Evolutionary conservation across 2,797 vertebrate genomes (phyloP), one percentile per base, ranked within the genome.

Genomic region (Erithacus rubecula): DNA sequence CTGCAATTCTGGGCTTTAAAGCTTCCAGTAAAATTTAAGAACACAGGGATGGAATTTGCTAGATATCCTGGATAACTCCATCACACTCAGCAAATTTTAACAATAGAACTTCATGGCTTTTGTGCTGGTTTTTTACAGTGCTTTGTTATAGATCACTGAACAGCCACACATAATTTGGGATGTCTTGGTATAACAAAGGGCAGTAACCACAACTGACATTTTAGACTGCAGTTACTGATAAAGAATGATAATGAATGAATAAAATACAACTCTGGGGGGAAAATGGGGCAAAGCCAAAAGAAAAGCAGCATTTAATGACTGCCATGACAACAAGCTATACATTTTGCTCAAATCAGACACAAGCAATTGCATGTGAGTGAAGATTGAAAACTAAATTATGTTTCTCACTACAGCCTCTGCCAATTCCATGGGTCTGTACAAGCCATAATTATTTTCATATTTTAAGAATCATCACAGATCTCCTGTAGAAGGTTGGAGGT

Each of bases 1-100:
- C 49, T 3, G 18, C 23, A 21, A 1, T 18, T 58, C 46, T 11
- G 67, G 37, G 15, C 32, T 20, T 46, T 14, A 44, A 72, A 32
- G 23, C 16, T 70, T 32, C 29, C 67, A 15, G 55, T 1, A n/a
- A 49, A 51, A 1, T 0, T 22, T 7, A 37, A 19, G n/a, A 56
- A 32, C 15, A 16, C 15, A 2, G 24, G 9, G 13, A 21, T 53
- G 71, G 37, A 10, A 79, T 77, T 59, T 18, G 11, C 27, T 20
- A 15, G 39, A 18, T 1, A 16, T 30, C 41, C 58, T 56, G 43
- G 18, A 9, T 16, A 59, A 20, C 27, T 41, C n/a, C 53, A 27
- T 15, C 59, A 51, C 15, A 15, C 12, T 37, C 69, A n/a, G 46
- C 15, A 53, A 19, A 21, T 43, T 92, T 60, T 53, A 53, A 16